phyloP scores from a whole-genome alignment of 2,113 vertebrate species.

The Callionymus lyra region DNA sequence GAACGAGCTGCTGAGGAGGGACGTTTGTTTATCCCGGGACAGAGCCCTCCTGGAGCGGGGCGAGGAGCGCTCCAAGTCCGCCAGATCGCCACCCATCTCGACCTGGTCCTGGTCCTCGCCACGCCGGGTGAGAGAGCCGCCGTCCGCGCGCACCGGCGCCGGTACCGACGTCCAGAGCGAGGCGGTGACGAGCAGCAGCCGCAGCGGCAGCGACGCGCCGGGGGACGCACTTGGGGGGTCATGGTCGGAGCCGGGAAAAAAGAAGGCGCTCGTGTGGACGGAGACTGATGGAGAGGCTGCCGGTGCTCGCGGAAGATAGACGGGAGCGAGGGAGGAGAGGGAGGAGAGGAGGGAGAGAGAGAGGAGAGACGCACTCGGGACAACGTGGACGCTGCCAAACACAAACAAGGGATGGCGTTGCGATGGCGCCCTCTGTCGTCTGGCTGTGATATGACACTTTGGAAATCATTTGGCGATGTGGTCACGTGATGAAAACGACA shows the following conservation, averaged over 20 bases:
- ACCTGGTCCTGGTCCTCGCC: constrained; percentile 31
- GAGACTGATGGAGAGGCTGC: constrained; percentile 60
- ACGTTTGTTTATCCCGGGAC: constrained; percentile 70
- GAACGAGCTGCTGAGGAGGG: constrained; percentile 89
- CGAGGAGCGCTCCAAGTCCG: constrained; percentile 31
- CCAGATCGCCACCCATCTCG: constrained; percentile 31
- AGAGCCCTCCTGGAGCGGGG: constrained; percentile 65
- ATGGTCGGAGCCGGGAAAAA: constrained; percentile 70
- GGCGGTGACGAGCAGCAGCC: constrained; percentile 27
- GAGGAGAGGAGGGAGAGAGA: constrained; percentile 39
- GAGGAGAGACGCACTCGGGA: constrained; percentile 50
- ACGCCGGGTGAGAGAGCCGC: constrained; percentile 47
- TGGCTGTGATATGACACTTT: too few species aligned
- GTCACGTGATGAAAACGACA: too few species aligned
- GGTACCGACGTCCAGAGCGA: constrained; percentile 55
- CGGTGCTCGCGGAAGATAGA: constrained; percentile 60
- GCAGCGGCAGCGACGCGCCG: constrained; percentile 45
- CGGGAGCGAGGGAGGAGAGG: constrained; percentile 51
- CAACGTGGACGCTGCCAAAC: constrained; percentile 19
- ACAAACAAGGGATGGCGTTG: too few species aligned
- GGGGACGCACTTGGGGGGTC: constrained; percentile 42
- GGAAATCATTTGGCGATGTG: too few species aligned
- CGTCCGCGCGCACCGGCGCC: constrained; percentile 54
- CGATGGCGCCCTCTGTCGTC: too few species aligned
- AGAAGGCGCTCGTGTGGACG: constrained; percentile 57